Evolutionary conservation across 2,797 vertebrate genomes (phyloP), one percentile per base, ranked within the genome.

Genomic region (Pipistrellus nathusii): DNA sequence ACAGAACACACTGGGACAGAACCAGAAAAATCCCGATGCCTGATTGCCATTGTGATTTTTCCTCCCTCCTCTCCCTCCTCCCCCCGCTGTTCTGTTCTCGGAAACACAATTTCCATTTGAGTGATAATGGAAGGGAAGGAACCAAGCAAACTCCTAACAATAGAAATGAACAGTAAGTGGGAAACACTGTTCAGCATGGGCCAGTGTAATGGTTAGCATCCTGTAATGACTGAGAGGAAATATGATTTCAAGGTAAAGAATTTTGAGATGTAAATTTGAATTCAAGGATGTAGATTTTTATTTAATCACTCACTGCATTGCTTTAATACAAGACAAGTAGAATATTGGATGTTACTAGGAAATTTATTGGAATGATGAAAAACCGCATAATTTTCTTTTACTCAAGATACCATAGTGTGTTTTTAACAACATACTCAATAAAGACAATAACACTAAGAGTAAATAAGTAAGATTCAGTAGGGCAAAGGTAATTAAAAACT

Each of bases 91-190:
- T 12, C 17, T 62, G 62, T 82, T 81, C 62, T 85, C 69, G 69
- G 88, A 94, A 95, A 93, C 18, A 17, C 25, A 83, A 21, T 90
- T 88, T 73, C 51, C 44, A 46, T n/a, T 87, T 69, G 84, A 69
- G 73, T 84, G 64, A 84, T 18, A 85, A 41, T 62, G 30, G 72
- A 85, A 85, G 30, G 23, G 17, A 80, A 77, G 51, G 18, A 77
- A 77, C 46, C 55, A 81, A 86, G 69, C 48, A 80, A 66, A 69
- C 21, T 66, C 27, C 46, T 64, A 80, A 62, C 64, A 77, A 51
- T 32, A 84, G 53, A 84, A 90, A 72, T 20, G 48, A 76, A 66
- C 10, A 91, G 62, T 21, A 53, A 44, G 10, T 30, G 46, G 25
- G 10, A 91, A 76, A 30, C 66, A 41, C 32, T 32, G 23, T 57